Conservation (phyloP, 2,888 invertebrate species). For the Tetranychus piercei region DNA sequence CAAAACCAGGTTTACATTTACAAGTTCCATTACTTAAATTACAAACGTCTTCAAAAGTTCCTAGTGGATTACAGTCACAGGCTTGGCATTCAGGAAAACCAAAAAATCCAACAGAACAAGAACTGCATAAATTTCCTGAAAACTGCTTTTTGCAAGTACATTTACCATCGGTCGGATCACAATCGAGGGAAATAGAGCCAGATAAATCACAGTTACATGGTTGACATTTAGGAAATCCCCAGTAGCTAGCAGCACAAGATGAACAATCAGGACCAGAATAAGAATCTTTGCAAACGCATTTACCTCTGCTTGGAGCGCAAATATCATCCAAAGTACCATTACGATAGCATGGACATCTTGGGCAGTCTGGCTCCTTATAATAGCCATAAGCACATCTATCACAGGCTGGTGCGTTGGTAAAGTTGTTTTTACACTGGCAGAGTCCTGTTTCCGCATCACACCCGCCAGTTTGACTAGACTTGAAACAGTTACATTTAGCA, state of each 20-base stretch:
- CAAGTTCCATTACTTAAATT: neutral
- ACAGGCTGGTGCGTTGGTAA: slow-evolving; percentile 68
- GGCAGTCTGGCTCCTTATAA: slow-evolving; percentile 76
- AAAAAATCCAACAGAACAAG: neutral
- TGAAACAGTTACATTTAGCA: slow-evolving; percentile 66
- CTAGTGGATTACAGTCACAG: neutral
- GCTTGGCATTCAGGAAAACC: neutral
- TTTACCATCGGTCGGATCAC: slow-evolving; percentile 69
- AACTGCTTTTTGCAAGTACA: slow-evolving; percentile 53
- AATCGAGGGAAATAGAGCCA: slow-evolving; percentile 65
- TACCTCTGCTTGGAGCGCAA: slow-evolving; percentile 56
- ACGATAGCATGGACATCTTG: slow-evolving; percentile 66
- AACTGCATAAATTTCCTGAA: neutral
- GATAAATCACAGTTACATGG: slow-evolving; percentile 91
- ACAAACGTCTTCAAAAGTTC: neutral
- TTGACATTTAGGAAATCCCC: slow-evolving; percentile 62
- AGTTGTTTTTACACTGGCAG: slow-evolving; percentile 71
- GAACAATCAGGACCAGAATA: slow-evolving; percentile 60
- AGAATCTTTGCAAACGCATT: slow-evolving; percentile 77
- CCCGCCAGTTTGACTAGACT: slow-evolving; percentile 69
- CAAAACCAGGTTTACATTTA: neutral
- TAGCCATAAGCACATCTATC: slow-evolving; percentile 78
- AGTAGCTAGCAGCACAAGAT: slow-evolving; percentile 71
- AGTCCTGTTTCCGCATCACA: slow-evolving; percentile 73
- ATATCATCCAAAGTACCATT: slow-evolving; percentile 71